Conservation (phyloP, 2,888 invertebrate genomes). For the Psylliodes chrysocephalus region DNA sequence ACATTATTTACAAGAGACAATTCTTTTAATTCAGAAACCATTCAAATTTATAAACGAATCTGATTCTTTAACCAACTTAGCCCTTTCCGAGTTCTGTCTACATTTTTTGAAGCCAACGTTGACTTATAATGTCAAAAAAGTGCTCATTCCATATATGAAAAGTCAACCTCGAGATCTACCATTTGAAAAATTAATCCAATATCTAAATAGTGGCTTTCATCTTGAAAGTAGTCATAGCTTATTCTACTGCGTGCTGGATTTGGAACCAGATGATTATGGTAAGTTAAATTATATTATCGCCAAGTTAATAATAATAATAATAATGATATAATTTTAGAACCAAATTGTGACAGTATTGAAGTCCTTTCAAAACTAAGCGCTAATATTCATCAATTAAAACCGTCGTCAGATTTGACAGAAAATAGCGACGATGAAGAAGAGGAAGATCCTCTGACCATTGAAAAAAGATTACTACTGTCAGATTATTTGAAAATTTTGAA, state of each 20-base stretch:
- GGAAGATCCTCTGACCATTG: slow-evolving; percentile 66
- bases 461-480: slow-evolving; percentile 56
- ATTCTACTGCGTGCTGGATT: slow-evolving; percentile 74
- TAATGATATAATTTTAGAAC: slow-evolving; percentile 60
- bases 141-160: slow-evolving; percentile 75
- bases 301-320: neutral
- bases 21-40: slow-evolving; percentile 82
- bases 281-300: slow-evolving; percentile 55
- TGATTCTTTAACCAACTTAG: slow-evolving; percentile 65
- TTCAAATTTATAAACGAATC: slow-evolving; percentile 68
- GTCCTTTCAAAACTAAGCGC: slow-evolving; percentile 67
- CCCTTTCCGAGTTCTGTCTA: slow-evolving; percentile 70
- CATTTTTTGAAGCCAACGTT: slow-evolving; percentile 75
- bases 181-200: slow-evolving; percentile 63
- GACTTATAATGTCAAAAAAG: slow-evolving; percentile 75
- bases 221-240: slow-evolving; percentile 68
- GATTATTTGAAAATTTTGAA: slow-evolving; percentile 61
- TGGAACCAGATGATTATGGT: slow-evolving; percentile 76
- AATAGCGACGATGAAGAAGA: slow-evolving; percentile 71
- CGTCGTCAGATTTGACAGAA: slow-evolving; percentile 60
- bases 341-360: slow-evolving; percentile 67
- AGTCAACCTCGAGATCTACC: slow-evolving; percentile 60
- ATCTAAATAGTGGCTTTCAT: slow-evolving; percentile 57
- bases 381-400: slow-evolving; percentile 60
- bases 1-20: slow-evolving; percentile 72